Evolutionary conservation across 2,113 vertebrate genomes (phyloP).

Genomic region (Chascanopsetta lugubris): DNA sequence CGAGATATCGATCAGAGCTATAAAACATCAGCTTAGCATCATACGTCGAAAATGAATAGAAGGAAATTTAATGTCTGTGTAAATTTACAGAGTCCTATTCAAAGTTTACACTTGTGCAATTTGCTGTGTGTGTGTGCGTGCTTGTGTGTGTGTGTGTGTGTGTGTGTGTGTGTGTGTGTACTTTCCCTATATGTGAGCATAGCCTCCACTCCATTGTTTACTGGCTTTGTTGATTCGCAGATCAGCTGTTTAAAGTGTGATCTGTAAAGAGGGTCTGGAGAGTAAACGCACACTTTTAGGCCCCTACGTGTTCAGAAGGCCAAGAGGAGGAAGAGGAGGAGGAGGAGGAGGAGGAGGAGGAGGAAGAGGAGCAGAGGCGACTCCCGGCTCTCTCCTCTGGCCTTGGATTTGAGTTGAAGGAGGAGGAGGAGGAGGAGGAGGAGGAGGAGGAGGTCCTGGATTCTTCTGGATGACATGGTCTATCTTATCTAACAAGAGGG

Average conservation of each 20-base stretch:
- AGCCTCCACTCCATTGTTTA: conserved; percentile 88
- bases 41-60: conserved; percentile 90
- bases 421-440: neutral
- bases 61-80: conserved; percentile 93
- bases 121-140: conserved; percentile 76
- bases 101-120: conserved; percentile 95
- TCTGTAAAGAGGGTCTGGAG: conserved; percentile 76
- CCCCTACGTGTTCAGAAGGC: conserved; percentile 69
- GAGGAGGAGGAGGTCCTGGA: conserved; percentile 19
- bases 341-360: conserved; percentile 37
- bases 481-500: conserved; percentile 85
- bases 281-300: conserved; percentile 77
- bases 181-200: conserved; percentile 81
- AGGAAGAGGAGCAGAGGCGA: conserved; percentile 35
- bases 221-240: conserved; percentile 93
- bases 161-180: conserved; percentile 76
- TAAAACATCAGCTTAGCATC: conserved; percentile 92
- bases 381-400: conserved; percentile 12
- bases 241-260: conserved; percentile 87
- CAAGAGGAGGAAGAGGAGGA: conserved; percentile 42
- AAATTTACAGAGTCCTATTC: conserved; percentile 92
- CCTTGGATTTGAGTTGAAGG: conserved; percentile 70
- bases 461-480: conserved; percentile 73
- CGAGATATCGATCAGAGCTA: conserved; percentile 99
- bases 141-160: neutral